Evolutionary conservation across 2,888 invertebrate genomes (phyloP).

Genomic region (Perithous albicinctus): DNA sequence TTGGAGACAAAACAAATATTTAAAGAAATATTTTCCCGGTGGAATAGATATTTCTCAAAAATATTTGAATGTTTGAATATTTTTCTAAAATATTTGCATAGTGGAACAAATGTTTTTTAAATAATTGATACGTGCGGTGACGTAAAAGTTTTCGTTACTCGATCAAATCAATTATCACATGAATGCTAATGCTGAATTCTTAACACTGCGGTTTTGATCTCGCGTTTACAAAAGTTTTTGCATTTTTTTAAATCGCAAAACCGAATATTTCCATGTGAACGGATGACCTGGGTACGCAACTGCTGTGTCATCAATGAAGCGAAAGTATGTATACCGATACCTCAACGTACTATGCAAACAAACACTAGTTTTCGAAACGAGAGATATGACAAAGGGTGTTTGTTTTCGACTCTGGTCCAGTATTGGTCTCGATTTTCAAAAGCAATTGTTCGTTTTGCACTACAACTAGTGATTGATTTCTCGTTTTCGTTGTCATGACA

Average conservation of each 20-base stretch:
- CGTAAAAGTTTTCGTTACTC: background rate
- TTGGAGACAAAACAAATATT: too few relatives aligned
- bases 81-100: too few relatives aligned
- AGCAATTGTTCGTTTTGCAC: slow-evolving; percentile 41
- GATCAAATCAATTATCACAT: background rate
- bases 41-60: too few relatives aligned
- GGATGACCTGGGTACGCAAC: background rate
- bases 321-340: background rate
- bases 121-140: background rate
- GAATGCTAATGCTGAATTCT: background rate
- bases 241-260: slow-evolving; percentile 17
- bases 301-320: background rate
- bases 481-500: slow-evolving; percentile 2
- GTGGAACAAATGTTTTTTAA: background rate
- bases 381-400: slow-evolving; percentile 39
- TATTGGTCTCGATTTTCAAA: slow-evolving; percentile 9
- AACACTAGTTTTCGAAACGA: background rate
- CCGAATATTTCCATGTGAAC: slow-evolving; percentile 12
- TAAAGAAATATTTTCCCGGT: too few relatives aligned
- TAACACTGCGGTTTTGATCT: background rate
- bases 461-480: background rate
- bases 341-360: background rate
- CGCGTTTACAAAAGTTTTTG: background rate
- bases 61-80: too few relatives aligned
- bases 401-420: slow-evolving; percentile 13